Base-by-base conservation (phyloP, 1,140 invertebrate species). In the Ephestia elutella region DNA sequence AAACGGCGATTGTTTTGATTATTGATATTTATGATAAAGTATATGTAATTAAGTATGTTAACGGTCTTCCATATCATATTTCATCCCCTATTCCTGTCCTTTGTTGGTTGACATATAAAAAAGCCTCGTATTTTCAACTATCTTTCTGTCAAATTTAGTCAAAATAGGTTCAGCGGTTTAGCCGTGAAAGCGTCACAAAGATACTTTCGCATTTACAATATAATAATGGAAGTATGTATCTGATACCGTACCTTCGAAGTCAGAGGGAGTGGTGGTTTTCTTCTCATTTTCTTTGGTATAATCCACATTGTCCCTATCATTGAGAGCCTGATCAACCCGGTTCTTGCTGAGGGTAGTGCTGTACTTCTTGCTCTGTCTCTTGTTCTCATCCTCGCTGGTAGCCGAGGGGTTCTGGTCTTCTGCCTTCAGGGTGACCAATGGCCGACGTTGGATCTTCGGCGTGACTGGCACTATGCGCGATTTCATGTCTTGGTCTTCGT, bases 291-390 rank as follows among this genome's bases (percentile, higher is more conserved):
- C n/a, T n/a, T n/a, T n/a, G n/a, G 74, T 77, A 0, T 28, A 53
- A 21, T 25, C 50, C 11, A 65, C 21, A 17, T 70, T 70, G 2
- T 73, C 81, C 51, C 19, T n/a, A 25, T 25, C 50, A 3, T 71
- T 82, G 18, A 85, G 55, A 5, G 68, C 56, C 25, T 81, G 74
- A n/a, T 82, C 80, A 2, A 86, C 56, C 56, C 85, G 82, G 51
- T 82, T 87, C 60, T 86, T 82, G 7, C 80, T 86, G 58, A 86
- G 80, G 25, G 68, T 83, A 4, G 79, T 60, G 56, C 82, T 87
- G 68, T 82, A 87, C 50, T 86, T 87, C 71, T 87, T 87, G 65
- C 85, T 86, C 21, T 86, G 81, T 59, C 85, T 71, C 58, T 81
- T 86, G n/a, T 70, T 80, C 49, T 84, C 80, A 10, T 84, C 81